These are phyloP conservation scores for Myrmophylax atrothorax DNA, from an alignment of 2,113 vertebrate species.

Conservation along the genomic window DNA sequence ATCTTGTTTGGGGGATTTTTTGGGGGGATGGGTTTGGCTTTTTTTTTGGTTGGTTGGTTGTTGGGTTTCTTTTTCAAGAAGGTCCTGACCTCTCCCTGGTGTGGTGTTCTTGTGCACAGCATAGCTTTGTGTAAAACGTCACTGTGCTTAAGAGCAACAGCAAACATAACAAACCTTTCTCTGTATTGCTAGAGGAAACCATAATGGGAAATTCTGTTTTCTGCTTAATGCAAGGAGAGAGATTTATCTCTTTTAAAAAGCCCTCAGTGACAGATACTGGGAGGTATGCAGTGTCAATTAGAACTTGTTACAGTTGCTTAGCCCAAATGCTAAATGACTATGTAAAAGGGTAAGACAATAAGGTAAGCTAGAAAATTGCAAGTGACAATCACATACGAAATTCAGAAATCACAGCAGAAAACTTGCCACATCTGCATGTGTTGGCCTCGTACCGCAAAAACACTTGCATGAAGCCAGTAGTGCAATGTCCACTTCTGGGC, in stretches of 20 bases:
- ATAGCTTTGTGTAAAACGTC: background rate
- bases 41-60: background rate
- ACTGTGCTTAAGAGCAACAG: background rate
- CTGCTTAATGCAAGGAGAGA: background rate
- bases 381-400: background rate
- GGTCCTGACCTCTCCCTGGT: background rate
- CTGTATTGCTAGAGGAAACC: background rate
- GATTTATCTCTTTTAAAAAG: background rate
- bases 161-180: background rate
- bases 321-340: background rate
- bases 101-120: background rate
- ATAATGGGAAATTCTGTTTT: background rate
- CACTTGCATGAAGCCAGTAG: fast-evolving
- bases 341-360: background rate
- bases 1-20: background rate
- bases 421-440: fast-evolving
- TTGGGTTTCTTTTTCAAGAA: background rate
- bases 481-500: background rate
- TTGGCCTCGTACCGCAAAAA: background rate
- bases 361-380: background rate
- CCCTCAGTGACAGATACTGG: too few relatives aligned
- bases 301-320: background rate
- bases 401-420: background rate
- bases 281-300: background rate
- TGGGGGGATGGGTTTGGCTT: background rate